phyloP scores from a whole-genome alignment of 2,888 invertebrate genomes.

The Cyclophora punctaria region DNA sequence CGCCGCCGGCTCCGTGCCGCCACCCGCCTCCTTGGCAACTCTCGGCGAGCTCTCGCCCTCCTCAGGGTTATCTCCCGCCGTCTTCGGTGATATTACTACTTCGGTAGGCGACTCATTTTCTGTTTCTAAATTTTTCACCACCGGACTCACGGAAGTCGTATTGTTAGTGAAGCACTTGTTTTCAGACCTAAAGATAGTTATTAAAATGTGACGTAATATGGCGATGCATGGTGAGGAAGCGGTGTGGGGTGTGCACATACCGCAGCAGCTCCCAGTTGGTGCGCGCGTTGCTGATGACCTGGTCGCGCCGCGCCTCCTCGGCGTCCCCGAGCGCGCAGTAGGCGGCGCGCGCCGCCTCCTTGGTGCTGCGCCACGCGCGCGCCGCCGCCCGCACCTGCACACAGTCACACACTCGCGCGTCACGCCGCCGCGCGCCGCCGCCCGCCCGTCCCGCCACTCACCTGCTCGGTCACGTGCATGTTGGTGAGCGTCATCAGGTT shows the following conservation, averaged over 20 bases:
- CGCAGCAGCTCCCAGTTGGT: constrained; percentile 89
- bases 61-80: constrained; percentile 1
- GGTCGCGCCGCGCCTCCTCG: constrained; percentile 81
- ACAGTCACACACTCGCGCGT: constrained; percentile 43
- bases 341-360: constrained; percentile 81
- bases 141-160: constrained; percentile 27
- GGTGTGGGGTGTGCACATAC: constrained; percentile 21
- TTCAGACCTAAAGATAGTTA: constrained; percentile 69
- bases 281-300: constrained; percentile 88
- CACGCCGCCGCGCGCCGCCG: constrained; percentile 85
- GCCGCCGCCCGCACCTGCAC: constrained; percentile 80
- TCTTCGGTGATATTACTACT: constrained; percentile 26
- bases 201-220: background rate
- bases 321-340: constrained; percentile 77
- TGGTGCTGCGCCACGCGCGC: constrained; percentile 85
- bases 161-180: constrained; percentile 71
- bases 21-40: too few relatives aligned
- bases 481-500: constrained; percentile 82
- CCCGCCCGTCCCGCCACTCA: constrained; percentile 66
- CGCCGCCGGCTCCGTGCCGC: too few relatives aligned
- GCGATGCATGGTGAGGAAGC: background rate
- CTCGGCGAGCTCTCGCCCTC: too few relatives aligned
- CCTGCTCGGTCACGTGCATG: constrained; percentile 86
- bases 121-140: constrained; percentile 41
- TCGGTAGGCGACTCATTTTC: constrained; percentile 50